phyloP scores from a whole-genome alignment of 2,113 vertebrate species.

The Myxocyprinus asiaticus region DNA sequence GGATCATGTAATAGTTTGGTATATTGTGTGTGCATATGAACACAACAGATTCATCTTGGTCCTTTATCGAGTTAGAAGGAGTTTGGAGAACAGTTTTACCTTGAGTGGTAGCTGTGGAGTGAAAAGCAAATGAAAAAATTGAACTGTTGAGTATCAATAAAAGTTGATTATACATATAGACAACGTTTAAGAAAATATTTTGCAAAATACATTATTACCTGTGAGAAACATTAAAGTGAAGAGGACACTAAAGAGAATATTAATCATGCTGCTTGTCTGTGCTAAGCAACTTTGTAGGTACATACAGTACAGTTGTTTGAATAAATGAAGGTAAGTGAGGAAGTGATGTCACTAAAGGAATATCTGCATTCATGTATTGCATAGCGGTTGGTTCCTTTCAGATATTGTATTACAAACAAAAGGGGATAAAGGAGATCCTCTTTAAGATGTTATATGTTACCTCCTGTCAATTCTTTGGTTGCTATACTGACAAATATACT shows the following conservation, averaged over 20 bases:
- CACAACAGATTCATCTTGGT: neutral
- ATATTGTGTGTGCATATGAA: neutral
- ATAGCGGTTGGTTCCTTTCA: neutral
- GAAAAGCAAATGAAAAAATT: neutral
- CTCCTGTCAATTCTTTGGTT: neutral
- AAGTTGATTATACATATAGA: neutral
- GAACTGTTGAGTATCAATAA: neutral
- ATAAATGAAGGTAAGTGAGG: neutral
- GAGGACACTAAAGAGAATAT: neutral
- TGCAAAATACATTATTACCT: neutral
- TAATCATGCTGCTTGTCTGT: neutral
- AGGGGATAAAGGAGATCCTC: too few relatives aligned
- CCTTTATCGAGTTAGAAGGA: neutral
- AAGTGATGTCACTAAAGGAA: constrained; percentile 13
- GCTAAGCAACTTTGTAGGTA: too few relatives aligned
- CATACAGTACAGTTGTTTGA: neutral
- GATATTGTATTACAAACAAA: neutral
- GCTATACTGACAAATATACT: too few relatives aligned
- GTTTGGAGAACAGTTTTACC: constrained; percentile 11
- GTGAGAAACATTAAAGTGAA: constrained; percentile 4
- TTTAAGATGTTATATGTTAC: too few relatives aligned
- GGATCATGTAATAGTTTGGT: neutral
- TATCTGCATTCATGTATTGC: neutral
- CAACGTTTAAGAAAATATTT: neutral
- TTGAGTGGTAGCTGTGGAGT: neutral